These are phyloP conservation scores for Drosophila buzzatii DNA, from an alignment of 2,888 invertebrate genomes.

Conservation along the genomic window DNA sequence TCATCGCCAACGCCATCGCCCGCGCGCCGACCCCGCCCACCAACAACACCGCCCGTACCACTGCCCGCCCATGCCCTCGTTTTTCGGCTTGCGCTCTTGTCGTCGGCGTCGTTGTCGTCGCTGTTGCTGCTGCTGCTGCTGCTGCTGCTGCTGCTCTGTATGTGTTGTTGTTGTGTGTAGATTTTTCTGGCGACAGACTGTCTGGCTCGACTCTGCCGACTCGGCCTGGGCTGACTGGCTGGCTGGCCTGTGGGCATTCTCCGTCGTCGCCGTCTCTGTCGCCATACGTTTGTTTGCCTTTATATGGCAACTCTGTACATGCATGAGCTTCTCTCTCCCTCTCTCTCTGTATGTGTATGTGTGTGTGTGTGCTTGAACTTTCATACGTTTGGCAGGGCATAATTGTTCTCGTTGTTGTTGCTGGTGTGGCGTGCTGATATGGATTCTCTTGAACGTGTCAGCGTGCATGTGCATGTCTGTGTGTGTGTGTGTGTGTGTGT, in stretches of 20 bases:
- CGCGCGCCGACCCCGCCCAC: slow-evolving; percentile 34
- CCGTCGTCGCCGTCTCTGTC: slow-evolving; percentile 18
- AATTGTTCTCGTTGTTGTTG: slow-evolving; percentile 56
- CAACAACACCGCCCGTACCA: neutral
- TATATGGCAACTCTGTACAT: slow-evolving; percentile 59
- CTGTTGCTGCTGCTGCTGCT: slow-evolving; percentile 3
- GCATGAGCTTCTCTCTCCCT: slow-evolving; percentile 9
- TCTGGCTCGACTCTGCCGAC: slow-evolving; percentile 57
- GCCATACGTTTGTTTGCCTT: slow-evolving; percentile 57
- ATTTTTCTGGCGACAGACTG: slow-evolving; percentile 70
- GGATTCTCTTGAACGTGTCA: slow-evolving; percentile 61
- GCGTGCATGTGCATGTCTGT: neutral
- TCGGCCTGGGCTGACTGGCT: slow-evolving; percentile 61
- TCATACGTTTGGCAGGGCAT: slow-evolving; percentile 65
- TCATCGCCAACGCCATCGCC: slow-evolving; percentile 28
- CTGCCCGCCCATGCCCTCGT: slow-evolving; percentile 48
- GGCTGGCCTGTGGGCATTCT: slow-evolving; percentile 47
- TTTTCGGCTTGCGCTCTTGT: slow-evolving; percentile 53
- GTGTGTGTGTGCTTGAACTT: slow-evolving; percentile 61
- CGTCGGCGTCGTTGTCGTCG: slow-evolving; percentile 5
- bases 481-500: neutral
- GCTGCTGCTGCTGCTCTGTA: slow-evolving; percentile 26
- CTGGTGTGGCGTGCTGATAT: slow-evolving; percentile 69
- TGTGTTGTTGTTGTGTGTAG: slow-evolving; percentile 52
- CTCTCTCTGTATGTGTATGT: slow-evolving; percentile 11